Evolutionary conservation across 2,888 invertebrate species (phyloP), one percentile per base, ranked within the genome.

Genomic region (Cosmia pyralina): DNA sequence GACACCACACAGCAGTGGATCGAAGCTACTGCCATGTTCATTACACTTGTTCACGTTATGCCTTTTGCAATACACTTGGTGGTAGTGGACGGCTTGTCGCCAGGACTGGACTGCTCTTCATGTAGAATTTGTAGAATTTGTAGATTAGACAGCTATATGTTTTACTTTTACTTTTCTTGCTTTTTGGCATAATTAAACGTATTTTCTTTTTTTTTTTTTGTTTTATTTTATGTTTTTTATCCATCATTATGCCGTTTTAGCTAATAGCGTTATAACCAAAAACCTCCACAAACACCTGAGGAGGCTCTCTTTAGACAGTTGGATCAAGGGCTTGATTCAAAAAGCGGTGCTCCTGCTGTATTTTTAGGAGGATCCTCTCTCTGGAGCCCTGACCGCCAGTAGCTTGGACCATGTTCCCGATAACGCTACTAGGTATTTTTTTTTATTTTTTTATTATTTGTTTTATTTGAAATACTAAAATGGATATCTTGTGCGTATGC

Each of bases 151-250:
- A 34, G 66, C 57, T 59, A 41, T 60, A 19, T 59, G 15, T 70
- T 55, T 57, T 15, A 48, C 59, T 69, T 70, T 53, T 19, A 19
- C 2, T 53, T 52, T 60, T 69, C 28, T 19, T 68, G 7, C 44
- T 13, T 58, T 19, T 68, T 74, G 44, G 19, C 17, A 4, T 38
- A 44, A 74, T 58, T 68, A 74, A 74, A 79, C 19, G 19, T 8
- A 17, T 59, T 53, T 19, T 48, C 13, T 70, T 53, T 60, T 1
- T 19, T 28, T 58, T 38, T 58, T 59, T 41, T 78, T 59, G 28
- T 72, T 72, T 58, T 73, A 38, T 72, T 72, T 72, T 59, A 70
- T 71, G 15, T 70, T 75, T 75, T 68, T 6, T 57, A 66, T 38
- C 5, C 11, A 44, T 13, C 5, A 22, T 17, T 65, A 15, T 38